Base-by-base conservation (phyloP, 2,888 invertebrate species). In the Brachylomia viminalis region DNA sequence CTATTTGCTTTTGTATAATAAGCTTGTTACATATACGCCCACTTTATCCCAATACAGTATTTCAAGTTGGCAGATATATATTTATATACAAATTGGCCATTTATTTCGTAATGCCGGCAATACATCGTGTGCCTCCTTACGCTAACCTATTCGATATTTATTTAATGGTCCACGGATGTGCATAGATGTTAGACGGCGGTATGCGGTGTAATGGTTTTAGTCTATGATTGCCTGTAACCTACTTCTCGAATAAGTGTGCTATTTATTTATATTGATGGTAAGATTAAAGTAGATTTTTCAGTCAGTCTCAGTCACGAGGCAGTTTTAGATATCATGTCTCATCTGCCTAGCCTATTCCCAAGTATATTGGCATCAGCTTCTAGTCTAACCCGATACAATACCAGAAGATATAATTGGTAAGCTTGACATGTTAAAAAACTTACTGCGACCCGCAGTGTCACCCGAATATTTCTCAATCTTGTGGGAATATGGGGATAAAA, bases 21-120 rank as follows among this genome's bases (percentile, higher is more conserved):
- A 45, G 17, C 20, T 38, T 10, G 10, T 59, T 68, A 80, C 42
- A 72, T 54, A 69, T 82, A 86, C 85, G 82, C 81, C 83, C 86
- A 85, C 88, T 77, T 78, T 84, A 83, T 76, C 68, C 84, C 80
- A 81, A 84, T 61, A 69, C 79, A 87, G 90, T 90, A 88, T 87
- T 85, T 86, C 85, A 87, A 79, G 80, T 73, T 82, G 82, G 72
- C 83, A 80, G 85, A 89, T 89, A 91, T 90, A 91, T 89, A 91
- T 90, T 89, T 91, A 91, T 86, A 83, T 80, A 86, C 86, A 91
- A 92, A 92, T 92, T 91, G 92, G 89, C 92, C 91, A 92, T 93
- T 92, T 91, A 87, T 89, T 89, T 81, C 82, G 89, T 88, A 86
- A 89, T 85, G 83, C 85, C 78, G 83, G 83, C 87, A 84, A 88